Percentiles rank a stretch among this genome's conserved stretches.
These are phyloP conservation scores for Lagodon rhomboides DNA, from an alignment of 2,797 vertebrate genomes.

Conservation along the genomic window DNA sequence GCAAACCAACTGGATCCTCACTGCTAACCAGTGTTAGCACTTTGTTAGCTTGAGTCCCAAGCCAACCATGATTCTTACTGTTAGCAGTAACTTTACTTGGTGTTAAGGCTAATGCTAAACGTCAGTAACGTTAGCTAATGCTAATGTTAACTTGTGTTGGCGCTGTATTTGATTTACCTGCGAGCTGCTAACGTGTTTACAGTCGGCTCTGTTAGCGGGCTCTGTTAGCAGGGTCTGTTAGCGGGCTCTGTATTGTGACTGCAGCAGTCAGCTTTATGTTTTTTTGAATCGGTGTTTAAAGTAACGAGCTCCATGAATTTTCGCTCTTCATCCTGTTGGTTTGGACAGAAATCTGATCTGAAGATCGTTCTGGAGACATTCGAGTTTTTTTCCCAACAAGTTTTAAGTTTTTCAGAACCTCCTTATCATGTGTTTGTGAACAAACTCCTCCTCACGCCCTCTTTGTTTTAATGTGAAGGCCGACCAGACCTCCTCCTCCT, in stretches of 20 bases:
- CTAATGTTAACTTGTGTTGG: not conserved
- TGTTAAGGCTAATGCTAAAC: not conserved
- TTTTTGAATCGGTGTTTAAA: no score
- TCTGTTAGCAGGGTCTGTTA: not conserved
- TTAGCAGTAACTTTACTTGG: not conserved
- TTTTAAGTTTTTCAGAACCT: not conserved
- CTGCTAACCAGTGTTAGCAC: not conserved
- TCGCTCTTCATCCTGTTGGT: not conserved
- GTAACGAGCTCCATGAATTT: no score
- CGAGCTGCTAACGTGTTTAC: not conserved
- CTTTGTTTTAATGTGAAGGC: constrained; percentile 21
- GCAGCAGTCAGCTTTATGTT: not conserved
- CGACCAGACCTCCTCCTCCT: not conserved
- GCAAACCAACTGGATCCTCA: not conserved
- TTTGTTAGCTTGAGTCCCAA: not conserved
- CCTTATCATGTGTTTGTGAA: not conserved
- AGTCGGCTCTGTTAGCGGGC: not conserved
- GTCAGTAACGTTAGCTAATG: not conserved
- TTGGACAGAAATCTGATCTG: not conserved
- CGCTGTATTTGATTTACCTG: no score
- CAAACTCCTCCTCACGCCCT: not conserved
- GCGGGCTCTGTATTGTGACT: no score
- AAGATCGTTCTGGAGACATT: not conserved
- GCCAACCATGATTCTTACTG: not conserved
- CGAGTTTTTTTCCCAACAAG: constrained; percentile 2